Conservation (phyloP, 2,797 vertebrate genomes). For the Chiroxiphia lanceolata region DNA sequence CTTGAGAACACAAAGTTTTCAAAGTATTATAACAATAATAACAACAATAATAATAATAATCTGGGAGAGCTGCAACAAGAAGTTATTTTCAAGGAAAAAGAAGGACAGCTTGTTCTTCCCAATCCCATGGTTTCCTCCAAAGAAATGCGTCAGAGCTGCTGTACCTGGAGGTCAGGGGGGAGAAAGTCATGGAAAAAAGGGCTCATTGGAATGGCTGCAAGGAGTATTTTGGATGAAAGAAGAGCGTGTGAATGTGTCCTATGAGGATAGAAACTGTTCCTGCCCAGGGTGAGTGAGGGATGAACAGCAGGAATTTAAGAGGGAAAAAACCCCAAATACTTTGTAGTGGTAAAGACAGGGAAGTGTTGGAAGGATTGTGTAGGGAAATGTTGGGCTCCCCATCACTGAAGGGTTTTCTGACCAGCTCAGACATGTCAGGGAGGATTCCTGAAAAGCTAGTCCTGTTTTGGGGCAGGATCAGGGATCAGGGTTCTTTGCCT, state of each 20-base stretch:
- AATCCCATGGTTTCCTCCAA: neutral
- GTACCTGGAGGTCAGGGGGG: neutral
- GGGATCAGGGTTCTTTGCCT: neutral
- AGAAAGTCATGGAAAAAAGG: constrained; percentile 24
- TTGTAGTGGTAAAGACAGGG: neutral
- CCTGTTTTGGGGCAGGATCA: neutral
- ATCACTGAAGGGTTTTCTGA: neutral
- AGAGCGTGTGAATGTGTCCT: neutral
- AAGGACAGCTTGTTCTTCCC: neutral
- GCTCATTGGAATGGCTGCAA: neutral
- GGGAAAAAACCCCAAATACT: neutral
- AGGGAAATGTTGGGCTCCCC: neutral
- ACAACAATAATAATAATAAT: too few species aligned
- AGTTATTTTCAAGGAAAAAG: constrained; percentile 10
- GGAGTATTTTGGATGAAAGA: neutral
- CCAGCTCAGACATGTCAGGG: neutral
- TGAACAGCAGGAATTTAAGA: neutral
- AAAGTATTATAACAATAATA: neutral
- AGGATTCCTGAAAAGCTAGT: neutral
- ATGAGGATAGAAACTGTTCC: neutral
- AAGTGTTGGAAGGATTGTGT: neutral
- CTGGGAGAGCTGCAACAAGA: neutral
- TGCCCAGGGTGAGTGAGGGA: neutral
- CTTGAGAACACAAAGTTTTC: neutral
- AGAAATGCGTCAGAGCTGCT: neutral